A percentile compares a stretch with the other conserved stretches of the same genome.
phyloP scores from a whole-genome alignment of 2,888 invertebrate genomes.

The Heliconius ethilla region DNA sequence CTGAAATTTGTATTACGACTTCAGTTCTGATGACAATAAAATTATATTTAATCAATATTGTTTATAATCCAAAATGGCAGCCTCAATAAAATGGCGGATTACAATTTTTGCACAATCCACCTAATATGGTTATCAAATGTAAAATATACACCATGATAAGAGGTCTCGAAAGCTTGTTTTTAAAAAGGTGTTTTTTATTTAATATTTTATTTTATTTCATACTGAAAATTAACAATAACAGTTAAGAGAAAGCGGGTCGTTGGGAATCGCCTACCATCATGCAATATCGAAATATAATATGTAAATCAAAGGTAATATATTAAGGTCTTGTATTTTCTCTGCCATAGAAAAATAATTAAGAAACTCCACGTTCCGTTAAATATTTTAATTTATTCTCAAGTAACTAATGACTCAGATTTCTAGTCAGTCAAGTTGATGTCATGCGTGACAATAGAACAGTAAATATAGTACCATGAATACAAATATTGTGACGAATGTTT shows the following conservation, averaged over 20 bases:
- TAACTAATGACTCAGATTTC: constrained; percentile 31
- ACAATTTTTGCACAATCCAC: too few relatives aligned
- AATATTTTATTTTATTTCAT: too few relatives aligned
- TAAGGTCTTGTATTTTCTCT: not conserved
- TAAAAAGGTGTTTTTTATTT: too few relatives aligned
- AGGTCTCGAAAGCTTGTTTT: too few relatives aligned
- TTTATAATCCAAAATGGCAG: too few relatives aligned
- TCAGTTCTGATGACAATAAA: too few relatives aligned
- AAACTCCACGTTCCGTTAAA: not conserved
- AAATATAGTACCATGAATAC: constrained; percentile 24
- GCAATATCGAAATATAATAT: constrained; percentile 15
- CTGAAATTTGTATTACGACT: too few relatives aligned
- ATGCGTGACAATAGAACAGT: constrained; percentile 34
- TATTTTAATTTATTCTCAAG: constrained; percentile 15
- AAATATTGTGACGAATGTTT: constrained; percentile 27
- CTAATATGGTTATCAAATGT: too few relatives aligned
- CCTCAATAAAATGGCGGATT: too few relatives aligned
- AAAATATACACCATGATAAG: too few relatives aligned
- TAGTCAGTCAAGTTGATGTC: constrained; percentile 35
- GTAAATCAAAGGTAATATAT: not conserved
- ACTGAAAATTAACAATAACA: too few relatives aligned
- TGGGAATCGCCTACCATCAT: not conserved
- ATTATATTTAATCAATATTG: too few relatives aligned
- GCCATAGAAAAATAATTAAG: constrained; percentile 4
- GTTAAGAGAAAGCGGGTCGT: not conserved